Conservation (phyloP, 2,888 invertebrate species). For the Julus scanicus region DNA sequence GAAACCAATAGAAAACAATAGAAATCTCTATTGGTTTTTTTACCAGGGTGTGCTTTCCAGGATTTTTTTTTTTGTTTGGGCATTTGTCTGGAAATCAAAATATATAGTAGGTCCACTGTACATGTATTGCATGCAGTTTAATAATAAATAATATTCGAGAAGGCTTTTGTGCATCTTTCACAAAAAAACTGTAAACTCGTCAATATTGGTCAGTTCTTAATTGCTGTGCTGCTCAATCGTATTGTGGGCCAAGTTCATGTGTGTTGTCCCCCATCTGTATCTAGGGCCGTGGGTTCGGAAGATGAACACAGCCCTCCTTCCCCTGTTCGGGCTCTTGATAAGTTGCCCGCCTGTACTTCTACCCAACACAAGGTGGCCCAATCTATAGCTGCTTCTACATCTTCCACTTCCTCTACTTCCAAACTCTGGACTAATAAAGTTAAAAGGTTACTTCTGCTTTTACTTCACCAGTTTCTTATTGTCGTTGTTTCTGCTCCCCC, state of each 20-base stretch:
- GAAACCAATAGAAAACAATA: too few species aligned
- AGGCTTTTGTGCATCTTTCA: background rate
- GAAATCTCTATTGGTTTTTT: too few species aligned
- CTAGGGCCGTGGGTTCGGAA: conserved; percentile 55
- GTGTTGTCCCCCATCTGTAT: conserved; percentile 52
- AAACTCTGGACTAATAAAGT: conserved; percentile 57
- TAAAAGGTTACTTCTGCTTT: conserved; percentile 54
- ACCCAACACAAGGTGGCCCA: conserved; percentile 49
- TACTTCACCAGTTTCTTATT: background rate
- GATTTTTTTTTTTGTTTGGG: too few species aligned
- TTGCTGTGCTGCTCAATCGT: background rate
- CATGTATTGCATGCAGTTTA: too few species aligned
- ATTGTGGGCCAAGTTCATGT: conserved; percentile 48
- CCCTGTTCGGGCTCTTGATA: conserved; percentile 50
- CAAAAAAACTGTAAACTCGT: background rate
- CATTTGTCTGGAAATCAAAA: too few species aligned
- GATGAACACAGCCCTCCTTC: conserved; percentile 55
- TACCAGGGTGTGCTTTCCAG: too few species aligned
- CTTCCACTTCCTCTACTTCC: conserved; percentile 55
- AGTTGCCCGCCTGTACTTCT: conserved; percentile 48
- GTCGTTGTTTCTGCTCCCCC: conserved; percentile 53
- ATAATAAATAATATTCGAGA: background rate
- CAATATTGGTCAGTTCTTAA: conserved; percentile 31
- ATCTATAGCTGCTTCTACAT: conserved; percentile 51
- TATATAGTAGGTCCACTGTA: too few species aligned